These are phyloP conservation scores for Aphelenchoides bicaudatus DNA, from an alignment of 2,888 invertebrate genomes.

Conservation along the genomic window DNA sequence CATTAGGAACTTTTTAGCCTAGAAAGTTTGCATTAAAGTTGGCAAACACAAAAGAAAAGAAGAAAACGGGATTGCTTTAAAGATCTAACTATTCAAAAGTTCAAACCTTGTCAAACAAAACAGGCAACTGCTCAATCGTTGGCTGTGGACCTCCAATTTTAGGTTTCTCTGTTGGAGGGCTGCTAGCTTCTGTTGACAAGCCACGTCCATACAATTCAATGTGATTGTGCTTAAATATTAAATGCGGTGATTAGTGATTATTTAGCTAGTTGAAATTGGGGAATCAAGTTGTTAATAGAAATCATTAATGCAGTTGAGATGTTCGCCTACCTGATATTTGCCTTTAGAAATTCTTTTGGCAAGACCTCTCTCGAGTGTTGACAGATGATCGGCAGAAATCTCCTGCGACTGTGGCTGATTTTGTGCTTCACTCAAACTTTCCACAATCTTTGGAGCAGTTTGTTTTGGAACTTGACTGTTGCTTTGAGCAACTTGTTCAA, in stretches of 20 bases:
- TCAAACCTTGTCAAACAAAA: slow-evolving; percentile 55
- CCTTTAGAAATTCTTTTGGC: slow-evolving; percentile 58
- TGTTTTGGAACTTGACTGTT: slow-evolving; percentile 18
- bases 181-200: slow-evolving; percentile 54
- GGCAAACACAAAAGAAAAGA: slow-evolving; percentile 9
- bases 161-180: slow-evolving; percentile 43
- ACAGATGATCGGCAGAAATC: slow-evolving; percentile 42
- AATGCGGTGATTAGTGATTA: not conserved
- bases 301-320: slow-evolving; percentile 13
- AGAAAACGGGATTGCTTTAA: slow-evolving; percentile 1
- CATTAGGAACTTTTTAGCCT: slow-evolving; percentile 50
- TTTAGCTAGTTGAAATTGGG: not conserved
- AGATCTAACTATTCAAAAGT: not conserved
- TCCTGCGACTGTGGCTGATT: slow-evolving; percentile 21
- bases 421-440: slow-evolving; percentile 22
- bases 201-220: slow-evolving; percentile 55
- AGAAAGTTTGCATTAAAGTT: too few species aligned
- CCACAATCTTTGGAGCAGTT: slow-evolving; percentile 38
- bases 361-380: slow-evolving; percentile 55
- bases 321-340: slow-evolving; percentile 49
- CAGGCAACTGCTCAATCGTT: slow-evolving; percentile 51
- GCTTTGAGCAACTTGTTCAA: slow-evolving; percentile 39
- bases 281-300: too few species aligned
- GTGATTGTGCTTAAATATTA: slow-evolving; percentile 33
- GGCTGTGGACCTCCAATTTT: slow-evolving; percentile 58